phyloP scores from a whole-genome alignment of 2,888 invertebrate species.

The Strigamia transsilvanica region DNA sequence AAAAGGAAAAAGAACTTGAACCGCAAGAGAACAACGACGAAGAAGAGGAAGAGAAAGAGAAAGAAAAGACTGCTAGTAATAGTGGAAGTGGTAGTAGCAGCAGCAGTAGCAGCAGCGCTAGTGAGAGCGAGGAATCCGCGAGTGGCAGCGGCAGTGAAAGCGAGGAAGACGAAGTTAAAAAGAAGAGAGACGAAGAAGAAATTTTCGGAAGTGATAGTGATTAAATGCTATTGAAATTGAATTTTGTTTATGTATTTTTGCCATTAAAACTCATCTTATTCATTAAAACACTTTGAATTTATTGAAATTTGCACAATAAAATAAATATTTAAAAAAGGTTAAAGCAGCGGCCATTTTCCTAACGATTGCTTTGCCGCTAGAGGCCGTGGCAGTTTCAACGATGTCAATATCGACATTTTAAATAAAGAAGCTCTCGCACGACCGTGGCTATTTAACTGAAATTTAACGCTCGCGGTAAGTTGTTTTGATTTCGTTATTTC shows the following conservation, averaged over 20 bases:
- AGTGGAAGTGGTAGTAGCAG: slow-evolving; percentile 60
- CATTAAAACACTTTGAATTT: neutral
- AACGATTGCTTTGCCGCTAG: neutral
- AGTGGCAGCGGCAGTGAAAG: slow-evolving; percentile 58
- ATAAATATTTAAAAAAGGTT: neutral
- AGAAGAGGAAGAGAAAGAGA: slow-evolving; percentile 61
- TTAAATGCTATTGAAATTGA: slow-evolving; percentile 13
- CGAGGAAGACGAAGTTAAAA: slow-evolving; percentile 57
- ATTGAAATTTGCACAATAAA: too few species aligned
- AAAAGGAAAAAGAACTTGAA: slow-evolving; percentile 69
- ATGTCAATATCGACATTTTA: neutral
- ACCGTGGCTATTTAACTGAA: neutral
- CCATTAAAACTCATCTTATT: neutral
- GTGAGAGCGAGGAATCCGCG: slow-evolving; percentile 57
- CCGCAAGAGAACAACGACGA: slow-evolving; percentile 57
- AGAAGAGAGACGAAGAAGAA: slow-evolving; percentile 58
- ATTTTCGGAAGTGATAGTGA: slow-evolving; percentile 60
- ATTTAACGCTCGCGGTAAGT: neutral
- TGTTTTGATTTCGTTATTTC: neutral
- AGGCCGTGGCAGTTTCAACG: neutral
- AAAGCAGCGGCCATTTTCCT: neutral
- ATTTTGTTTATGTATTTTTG: neutral
- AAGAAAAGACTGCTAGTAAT: slow-evolving; percentile 62
- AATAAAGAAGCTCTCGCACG: neutral
- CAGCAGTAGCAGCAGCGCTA: slow-evolving; percentile 61